Evolutionary conservation across 2,113 vertebrate genomes (phyloP).

Genomic region (Xiphophorus couchianus): DNA sequence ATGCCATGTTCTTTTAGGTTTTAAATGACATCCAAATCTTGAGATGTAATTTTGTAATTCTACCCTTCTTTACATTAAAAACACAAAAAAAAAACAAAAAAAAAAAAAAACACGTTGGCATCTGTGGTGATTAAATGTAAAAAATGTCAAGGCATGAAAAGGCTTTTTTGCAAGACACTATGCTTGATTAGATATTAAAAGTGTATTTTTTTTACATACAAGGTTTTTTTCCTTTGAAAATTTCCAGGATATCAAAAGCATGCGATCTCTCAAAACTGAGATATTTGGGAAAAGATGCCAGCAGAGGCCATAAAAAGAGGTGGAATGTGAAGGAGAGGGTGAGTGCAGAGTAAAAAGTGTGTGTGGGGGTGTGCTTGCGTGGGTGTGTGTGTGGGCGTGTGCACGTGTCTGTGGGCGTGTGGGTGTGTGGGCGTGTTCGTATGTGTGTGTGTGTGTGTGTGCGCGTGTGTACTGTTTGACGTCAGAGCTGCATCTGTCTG

Average conservation of each 20-base stretch:
- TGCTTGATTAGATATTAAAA: too few species aligned
- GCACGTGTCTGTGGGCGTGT: slow-evolving; percentile 26
- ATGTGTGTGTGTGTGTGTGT: slow-evolving; percentile 14
- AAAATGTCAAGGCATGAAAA: too few species aligned
- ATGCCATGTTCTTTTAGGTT: too few species aligned
- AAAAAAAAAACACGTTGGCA: too few species aligned
- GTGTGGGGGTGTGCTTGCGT: slow-evolving; percentile 19
- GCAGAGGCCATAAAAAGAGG: slow-evolving; percentile 30
- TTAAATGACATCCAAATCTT: too few species aligned
- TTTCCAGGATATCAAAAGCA: slow-evolving; percentile 21
- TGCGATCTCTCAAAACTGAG: slow-evolving; percentile 38
- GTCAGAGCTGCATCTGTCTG: slow-evolving; percentile 72
- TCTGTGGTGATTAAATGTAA: too few species aligned
- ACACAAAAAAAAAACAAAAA: too few species aligned
- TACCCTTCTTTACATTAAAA: too few species aligned
- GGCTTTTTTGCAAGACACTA: too few species aligned
- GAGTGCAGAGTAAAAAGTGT: slow-evolving; percentile 13
- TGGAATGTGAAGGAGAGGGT: slow-evolving; percentile 48
- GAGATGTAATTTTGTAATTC: too few species aligned
- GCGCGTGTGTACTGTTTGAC: slow-evolving; percentile 51
- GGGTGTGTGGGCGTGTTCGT: slow-evolving; percentile 5
- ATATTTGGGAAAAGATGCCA: slow-evolving; percentile 58
- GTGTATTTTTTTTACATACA: too few species aligned
- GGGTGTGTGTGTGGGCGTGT: slow-evolving; percentile 23
- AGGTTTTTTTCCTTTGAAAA: too few species aligned